Percentiles rank a stretch among this genome's conserved stretches.
Evolutionary conservation across 2,113 vertebrate genomes (phyloP).

Genomic region (Lagopus leucura): DNA sequence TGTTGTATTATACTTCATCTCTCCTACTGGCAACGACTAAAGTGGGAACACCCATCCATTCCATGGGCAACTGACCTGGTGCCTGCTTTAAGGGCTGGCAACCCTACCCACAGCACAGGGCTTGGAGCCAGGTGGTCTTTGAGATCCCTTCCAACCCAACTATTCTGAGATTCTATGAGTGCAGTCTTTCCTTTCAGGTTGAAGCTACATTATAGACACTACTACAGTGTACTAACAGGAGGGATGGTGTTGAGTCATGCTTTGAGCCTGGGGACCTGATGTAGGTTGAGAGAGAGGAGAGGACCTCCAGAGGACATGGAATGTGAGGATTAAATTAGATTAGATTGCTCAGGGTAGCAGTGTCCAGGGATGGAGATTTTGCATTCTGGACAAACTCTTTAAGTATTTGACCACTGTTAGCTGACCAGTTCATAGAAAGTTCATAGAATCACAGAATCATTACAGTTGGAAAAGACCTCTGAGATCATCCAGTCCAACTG

Average conservation of each 20-base stretch:
- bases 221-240: fast-evolving
- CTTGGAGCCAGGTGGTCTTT: too few relatives aligned
- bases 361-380: not conserved
- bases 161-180: too few relatives aligned
- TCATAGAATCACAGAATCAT: not conserved
- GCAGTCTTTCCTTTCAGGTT: not conserved
- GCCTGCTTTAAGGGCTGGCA: too few relatives aligned
- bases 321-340: not conserved
- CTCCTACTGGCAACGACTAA: not conserved
- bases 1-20: not conserved
- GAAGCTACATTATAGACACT: fast-evolving
- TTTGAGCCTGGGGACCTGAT: not conserved
- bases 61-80: too few relatives aligned
- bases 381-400: not conserved
- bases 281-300: not conserved
- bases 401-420: fast-evolving
- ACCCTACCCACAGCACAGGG: too few relatives aligned
- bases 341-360: not conserved
- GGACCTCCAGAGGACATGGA: not conserved
- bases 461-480: too few relatives aligned
- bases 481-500: too few relatives aligned
- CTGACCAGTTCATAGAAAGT: not conserved
- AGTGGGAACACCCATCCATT: not conserved
- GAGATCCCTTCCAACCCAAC: too few relatives aligned
- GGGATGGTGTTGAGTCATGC: fast-evolving